Evolutionary conservation across 2,888 invertebrate genomes (phyloP), one percentile per base, ranked within the genome.

Genomic region (Eumerus sabulonum): DNA sequence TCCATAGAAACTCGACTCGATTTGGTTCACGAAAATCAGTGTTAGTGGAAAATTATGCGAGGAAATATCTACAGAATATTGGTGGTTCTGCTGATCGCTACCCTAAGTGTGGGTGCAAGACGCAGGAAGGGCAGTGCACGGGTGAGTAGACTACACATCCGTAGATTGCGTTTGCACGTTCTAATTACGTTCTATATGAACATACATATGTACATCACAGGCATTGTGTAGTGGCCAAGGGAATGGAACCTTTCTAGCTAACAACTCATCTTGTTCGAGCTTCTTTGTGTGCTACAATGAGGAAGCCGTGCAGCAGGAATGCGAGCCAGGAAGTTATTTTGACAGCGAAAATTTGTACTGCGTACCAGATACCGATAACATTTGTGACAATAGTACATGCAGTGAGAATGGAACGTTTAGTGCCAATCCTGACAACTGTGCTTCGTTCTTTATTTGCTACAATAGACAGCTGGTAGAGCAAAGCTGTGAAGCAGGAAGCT

Each of bases 401-500:
- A 73, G 84, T 48, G 3, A 68, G 2, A 82, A 84, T 2, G 86
- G 86, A 2, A 64, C 72, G 1, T 72, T 83, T 12, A 53, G 83
- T 1, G 12, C 74, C 0, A 82, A 85, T 81, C 84, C 85, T n/a
- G 82, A 63, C 1, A 84, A 83, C 1, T 86, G 87, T 62, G 82
- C 81, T 9, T 83, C 82, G 62, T 87, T 83, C 40, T 83, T 83
- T 42, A 73, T 85, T 1, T 86, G 86, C 17, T 19, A 57, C 11
- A 62, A 83, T 16, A 82, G 84, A 0, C 40, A 83, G 9, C 71
- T 85, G 13, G 17, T 83, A 1, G 73, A 83, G 12, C 71, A 84
- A 2, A 48, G 70, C 16, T 87, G 87, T 40, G 85, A 85, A 1
- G 42, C 48, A 0, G 86, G 86, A 16, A 85, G 85, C 27, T 51